Base-by-base conservation (phyloP, 2,113 vertebrate genomes). In the Albula glossodonta region DNA sequence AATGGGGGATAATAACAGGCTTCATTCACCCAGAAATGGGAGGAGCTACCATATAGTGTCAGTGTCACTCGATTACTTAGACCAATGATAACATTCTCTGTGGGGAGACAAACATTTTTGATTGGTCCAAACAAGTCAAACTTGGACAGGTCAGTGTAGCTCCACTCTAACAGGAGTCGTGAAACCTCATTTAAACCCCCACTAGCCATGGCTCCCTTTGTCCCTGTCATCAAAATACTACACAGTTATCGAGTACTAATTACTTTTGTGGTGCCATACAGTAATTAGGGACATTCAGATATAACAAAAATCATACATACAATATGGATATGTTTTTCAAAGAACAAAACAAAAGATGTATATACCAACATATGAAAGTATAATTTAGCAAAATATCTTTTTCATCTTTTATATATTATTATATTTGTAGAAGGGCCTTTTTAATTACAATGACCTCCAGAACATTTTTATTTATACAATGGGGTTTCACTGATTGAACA, bases 321-420 rank as follows among this genome's bases (percentile, higher is more conserved):
- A 25, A 53, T 48, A 81, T 19, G 48, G 78, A 50, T 89, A 88
- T 49, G 52, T 92, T 86, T 91, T 84, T 88, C 87, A 88, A 90
- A 88, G 86, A 93, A 92, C 89, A 91, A 19, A 25, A 57, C 48
- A 85, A 77, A 51, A 77, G 90, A 91, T 90, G 88, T 1, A 89
- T 93, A 92, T 92, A 91, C 93, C 92, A 87, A 92, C 94, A 95
- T 91, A 78, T 82, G 66, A 95, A 96, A 91, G 86, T 88, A 84
- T 85, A 86, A 94, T 95, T 94, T 95, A 95, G 93, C 94, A 96
- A 96, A 95, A 96, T 95, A 96, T 86, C 89, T 93, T 92, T 41
- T 92, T 87, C 89, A 93, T 94, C 92, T 89, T 94, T 95, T 96
- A 95, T 91, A 90, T 56, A 9, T 0, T 93, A 93, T 90, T 94